Conservation (phyloP, 2,888 invertebrate genomes). For the Protula sp. region DNA sequence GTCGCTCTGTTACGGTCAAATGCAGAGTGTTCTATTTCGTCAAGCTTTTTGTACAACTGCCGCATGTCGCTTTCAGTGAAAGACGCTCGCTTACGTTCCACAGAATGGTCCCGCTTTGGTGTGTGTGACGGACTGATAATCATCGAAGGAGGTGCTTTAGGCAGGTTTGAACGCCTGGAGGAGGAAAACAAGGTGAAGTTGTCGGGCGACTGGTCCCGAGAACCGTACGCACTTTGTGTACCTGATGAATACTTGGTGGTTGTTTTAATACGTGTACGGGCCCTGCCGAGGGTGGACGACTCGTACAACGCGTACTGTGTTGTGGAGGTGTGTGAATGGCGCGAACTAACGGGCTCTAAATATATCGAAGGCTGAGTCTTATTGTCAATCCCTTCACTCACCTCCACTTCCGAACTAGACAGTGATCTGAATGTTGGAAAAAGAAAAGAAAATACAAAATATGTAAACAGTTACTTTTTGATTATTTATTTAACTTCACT, state of each 20-base stretch:
- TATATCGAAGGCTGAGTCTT: no score
- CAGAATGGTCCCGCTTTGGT: constrained; percentile 18
- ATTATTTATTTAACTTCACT: no score
- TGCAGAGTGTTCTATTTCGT: constrained; percentile 19
- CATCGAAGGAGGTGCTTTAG: constrained; percentile 40
- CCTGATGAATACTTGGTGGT: constrained; percentile 31
- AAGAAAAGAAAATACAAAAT: no score
- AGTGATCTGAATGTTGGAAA: no score
- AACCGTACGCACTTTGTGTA: constrained; percentile 31
- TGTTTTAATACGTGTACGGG: no score
- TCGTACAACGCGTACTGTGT: neutral
- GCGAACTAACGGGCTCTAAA: no score
- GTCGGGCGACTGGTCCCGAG: constrained; percentile 31
- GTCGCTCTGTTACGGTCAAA: no score
- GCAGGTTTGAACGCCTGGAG: neutral
- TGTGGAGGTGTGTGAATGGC: no score
- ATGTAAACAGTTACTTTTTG: no score
- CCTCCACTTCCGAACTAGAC: no score
- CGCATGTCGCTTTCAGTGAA: constrained; percentile 13
- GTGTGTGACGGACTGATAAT: constrained; percentile 35
- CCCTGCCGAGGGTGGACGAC: constrained; percentile 1
- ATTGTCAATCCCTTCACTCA: neutral
- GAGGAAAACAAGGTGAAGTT: no score
- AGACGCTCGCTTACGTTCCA: constrained; percentile 10
- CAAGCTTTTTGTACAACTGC: constrained; percentile 21